Evolutionary conservation across 2,113 vertebrate species (phyloP).

Genomic region (Microcebus murinus): DNA sequence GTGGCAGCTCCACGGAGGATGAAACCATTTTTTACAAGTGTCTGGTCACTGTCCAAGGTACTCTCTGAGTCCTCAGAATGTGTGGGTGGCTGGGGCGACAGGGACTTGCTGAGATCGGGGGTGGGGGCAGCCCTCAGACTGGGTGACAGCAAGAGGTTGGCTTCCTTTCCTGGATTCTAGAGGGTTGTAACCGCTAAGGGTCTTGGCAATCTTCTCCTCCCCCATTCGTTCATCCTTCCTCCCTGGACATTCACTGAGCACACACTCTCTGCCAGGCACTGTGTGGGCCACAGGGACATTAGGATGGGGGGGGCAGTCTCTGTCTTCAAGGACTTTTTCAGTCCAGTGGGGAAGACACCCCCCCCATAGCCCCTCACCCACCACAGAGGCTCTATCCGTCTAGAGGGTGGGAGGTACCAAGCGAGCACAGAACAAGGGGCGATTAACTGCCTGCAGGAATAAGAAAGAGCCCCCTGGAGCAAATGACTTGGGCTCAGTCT

Average conservation of each 20-base stretch:
- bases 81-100: slow-evolving; percentile 12
- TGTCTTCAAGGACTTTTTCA: not conserved
- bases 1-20: not conserved
- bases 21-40: not conserved
- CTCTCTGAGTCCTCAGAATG: not conserved
- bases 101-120: not conserved
- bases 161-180: slow-evolving; percentile 34
- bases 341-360: not conserved
- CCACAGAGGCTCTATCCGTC: not conserved
- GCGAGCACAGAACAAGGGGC: not conserved
- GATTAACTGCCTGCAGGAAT: not conserved
- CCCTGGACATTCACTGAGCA: slow-evolving; percentile 19
- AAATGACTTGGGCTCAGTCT: not conserved
- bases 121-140: not conserved
- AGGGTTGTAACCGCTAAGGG: not conserved
- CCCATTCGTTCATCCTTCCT: not conserved
- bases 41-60: slow-evolving; percentile 69
- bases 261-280: not conserved
- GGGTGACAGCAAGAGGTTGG: not conserved
- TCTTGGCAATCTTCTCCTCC: not conserved
- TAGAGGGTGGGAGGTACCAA: too few species aligned
- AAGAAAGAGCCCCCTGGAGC: not conserved
- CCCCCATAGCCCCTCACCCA: not conserved
- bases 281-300: not conserved
- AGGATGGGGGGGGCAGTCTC: not conserved